Conservation (phyloP, 2,888 invertebrate species). For the Drosophila neotestacea region DNA sequence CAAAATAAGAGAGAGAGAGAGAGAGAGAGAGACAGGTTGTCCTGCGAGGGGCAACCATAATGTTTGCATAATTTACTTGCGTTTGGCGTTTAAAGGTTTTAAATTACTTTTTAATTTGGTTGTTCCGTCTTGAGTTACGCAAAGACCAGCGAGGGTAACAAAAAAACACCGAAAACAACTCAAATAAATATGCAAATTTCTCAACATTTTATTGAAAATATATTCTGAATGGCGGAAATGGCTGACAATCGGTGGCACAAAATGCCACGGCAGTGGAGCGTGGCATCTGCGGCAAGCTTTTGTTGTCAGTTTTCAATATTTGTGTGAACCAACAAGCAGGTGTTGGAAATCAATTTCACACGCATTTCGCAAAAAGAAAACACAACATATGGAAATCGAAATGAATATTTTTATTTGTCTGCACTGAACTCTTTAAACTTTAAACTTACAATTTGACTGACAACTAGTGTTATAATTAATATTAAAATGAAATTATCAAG, state of each 20-base stretch:
- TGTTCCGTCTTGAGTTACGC: constrained; percentile 76
- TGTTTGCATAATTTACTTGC: constrained; percentile 81
- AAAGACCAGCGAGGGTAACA: constrained; percentile 39
- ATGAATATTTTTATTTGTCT: background rate
- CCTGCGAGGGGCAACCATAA: constrained; percentile 63
- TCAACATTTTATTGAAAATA: constrained; percentile 67
- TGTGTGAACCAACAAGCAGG: constrained; percentile 2
- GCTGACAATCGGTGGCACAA: constrained; percentile 19
- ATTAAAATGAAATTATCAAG: too few relatives aligned
- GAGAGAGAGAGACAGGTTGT: constrained; percentile 19
- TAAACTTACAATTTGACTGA: too few relatives aligned
- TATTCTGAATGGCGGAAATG: constrained; percentile 50
- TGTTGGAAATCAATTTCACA: constrained; percentile 27
- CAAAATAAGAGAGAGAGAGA: background rate
- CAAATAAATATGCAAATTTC: constrained; percentile 79
- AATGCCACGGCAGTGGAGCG: background rate
- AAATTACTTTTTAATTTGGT: constrained; percentile 80
- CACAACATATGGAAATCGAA: background rate
- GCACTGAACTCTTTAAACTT: too few relatives aligned
- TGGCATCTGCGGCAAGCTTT: constrained; percentile 42
- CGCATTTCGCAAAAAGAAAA: constrained; percentile 11
- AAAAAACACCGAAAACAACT: constrained; percentile 40
- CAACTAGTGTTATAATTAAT: background rate
- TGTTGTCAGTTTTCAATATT: constrained; percentile 35
- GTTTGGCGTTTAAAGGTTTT: constrained; percentile 76